These are phyloP conservation scores for Burhinus bistriatus DNA, from an alignment of 2,113 vertebrate genomes.

Conservation along the genomic window DNA sequence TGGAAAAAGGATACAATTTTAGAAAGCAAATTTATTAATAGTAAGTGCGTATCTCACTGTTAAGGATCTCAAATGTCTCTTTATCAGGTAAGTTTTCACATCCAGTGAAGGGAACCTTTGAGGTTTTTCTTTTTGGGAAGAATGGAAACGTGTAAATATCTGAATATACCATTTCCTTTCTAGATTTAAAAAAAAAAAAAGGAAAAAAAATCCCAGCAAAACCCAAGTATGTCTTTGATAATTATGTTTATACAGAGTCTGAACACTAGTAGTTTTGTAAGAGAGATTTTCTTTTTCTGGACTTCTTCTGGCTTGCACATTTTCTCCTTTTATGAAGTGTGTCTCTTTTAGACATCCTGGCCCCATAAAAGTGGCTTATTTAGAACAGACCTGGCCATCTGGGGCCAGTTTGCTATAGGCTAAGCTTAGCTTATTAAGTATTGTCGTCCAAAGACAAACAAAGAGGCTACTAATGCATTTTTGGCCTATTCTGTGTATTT, in stretches of 20 bases:
- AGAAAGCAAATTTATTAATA: not conserved
- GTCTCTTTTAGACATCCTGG: conserved; percentile 41
- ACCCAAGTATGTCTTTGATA: conserved; percentile 23
- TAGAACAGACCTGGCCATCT: conserved; percentile 47
- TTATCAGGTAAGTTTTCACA: not conserved
- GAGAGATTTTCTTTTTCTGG: conserved; percentile 17
- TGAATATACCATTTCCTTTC: not conserved
- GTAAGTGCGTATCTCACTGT: not conserved
- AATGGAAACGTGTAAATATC: conserved; percentile 14
- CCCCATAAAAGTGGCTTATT: conserved; percentile 43
- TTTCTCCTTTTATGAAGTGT: conserved; percentile 51
- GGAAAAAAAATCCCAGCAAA: not conserved
- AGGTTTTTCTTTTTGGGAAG: not conserved
- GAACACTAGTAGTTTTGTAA: conserved; percentile 37
- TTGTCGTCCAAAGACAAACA: conserved; percentile 33
- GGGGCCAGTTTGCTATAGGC: conserved; percentile 8
- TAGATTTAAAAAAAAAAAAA: not conserved
- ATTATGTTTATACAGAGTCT: not conserved
- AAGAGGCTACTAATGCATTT: not conserved
- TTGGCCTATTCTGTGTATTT: not conserved
- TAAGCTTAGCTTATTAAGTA: conserved; percentile 20
- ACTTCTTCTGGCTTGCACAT: conserved; percentile 35
- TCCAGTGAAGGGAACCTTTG: not conserved
- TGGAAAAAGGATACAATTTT: not conserved
- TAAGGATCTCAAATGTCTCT: not conserved